These are phyloP conservation scores for Neuroterus valhalla DNA, from an alignment of 1,140 invertebrate genomes.

Conservation along the genomic window DNA sequence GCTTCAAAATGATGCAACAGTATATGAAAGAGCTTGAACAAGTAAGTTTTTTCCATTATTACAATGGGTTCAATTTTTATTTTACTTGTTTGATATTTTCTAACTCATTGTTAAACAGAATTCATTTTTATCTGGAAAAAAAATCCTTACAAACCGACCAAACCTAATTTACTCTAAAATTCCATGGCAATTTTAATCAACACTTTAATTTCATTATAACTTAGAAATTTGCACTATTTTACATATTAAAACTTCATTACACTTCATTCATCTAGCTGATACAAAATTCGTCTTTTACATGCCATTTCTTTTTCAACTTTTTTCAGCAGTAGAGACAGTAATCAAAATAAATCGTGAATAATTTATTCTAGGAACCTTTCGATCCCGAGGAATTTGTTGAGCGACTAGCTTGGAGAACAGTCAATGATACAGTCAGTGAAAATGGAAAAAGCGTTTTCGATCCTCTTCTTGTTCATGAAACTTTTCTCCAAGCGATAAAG, in stretches of 20 bases:
- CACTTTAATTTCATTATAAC: too few relatives aligned
- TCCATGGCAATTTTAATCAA: too few relatives aligned
- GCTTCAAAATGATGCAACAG: slow-evolving; percentile 86
- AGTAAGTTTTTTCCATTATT: slow-evolving; percentile 69
- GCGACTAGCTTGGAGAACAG: slow-evolving; percentile 94
- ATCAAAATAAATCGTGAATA: not conserved
- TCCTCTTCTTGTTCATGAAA: slow-evolving; percentile 88
- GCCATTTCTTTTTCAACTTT: too few relatives aligned
- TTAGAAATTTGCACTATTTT: too few relatives aligned
- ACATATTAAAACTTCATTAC: too few relatives aligned
- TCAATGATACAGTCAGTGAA: slow-evolving; percentile 83
- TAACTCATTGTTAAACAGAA: too few relatives aligned
- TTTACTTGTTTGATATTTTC: not conserved
- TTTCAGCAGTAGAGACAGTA: not conserved
- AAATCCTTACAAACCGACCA: too few relatives aligned
- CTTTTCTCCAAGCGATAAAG: slow-evolving; percentile 94
- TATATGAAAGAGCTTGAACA: slow-evolving; percentile 89
- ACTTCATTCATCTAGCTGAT: too few relatives aligned
- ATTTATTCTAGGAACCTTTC: slow-evolving; percentile 87
- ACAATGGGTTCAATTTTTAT: not conserved
- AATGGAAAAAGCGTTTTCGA: slow-evolving; percentile 83
- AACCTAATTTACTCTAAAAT: too few relatives aligned
- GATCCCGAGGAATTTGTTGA: slow-evolving; percentile 98
- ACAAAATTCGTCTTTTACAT: too few relatives aligned
- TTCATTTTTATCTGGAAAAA: too few relatives aligned